Percentiles rank a stretch among this genome's conserved stretches.
These are phyloP conservation scores for Botia almorhae DNA, from an alignment of 2,797 vertebrate species.

Conservation along the genomic window DNA sequence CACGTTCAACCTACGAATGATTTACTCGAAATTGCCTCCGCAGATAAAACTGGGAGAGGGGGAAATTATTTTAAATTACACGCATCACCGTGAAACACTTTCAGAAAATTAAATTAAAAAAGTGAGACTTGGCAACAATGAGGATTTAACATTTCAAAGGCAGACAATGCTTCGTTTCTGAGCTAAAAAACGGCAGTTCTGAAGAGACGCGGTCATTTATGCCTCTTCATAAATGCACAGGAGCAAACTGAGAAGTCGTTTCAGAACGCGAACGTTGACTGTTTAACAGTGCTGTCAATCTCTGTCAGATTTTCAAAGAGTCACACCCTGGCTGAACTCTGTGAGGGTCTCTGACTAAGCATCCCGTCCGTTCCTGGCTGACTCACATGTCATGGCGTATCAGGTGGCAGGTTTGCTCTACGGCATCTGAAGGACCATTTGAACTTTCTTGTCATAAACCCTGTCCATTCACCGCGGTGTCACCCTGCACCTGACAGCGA, in stretches of 20 bases:
- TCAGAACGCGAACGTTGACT: background rate
- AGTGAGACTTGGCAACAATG: background rate
- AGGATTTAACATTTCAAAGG: background rate
- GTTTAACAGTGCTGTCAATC: slow-evolving; percentile 14
- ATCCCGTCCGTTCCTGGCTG: slow-evolving; percentile 33
- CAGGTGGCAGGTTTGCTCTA: slow-evolving; percentile 46
- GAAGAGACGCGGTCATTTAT: background rate
- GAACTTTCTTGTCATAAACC: slow-evolving; percentile 47
- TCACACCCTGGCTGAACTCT: slow-evolving; percentile 27
- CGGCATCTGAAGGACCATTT: slow-evolving; percentile 26
- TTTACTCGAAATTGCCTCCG: too few species aligned
- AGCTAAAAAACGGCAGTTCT: background rate
- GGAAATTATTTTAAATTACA: slow-evolving; percentile 21
- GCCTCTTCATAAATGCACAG: background rate
- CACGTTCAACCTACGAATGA: too few species aligned
- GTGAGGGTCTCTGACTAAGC: slow-evolving; percentile 26
- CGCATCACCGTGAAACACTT: background rate
- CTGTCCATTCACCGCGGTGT: slow-evolving; percentile 41
- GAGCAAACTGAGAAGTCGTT: background rate
- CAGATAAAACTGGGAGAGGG: background rate
- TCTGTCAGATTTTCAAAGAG: slow-evolving; percentile 21
- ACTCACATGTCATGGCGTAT: slow-evolving; percentile 52
- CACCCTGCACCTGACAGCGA: slow-evolving; percentile 17
- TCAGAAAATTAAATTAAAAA: background rate
- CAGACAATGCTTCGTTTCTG: background rate